These are phyloP conservation scores for Apodemus speciosus DNA, from an alignment of 2,113 vertebrate genomes.

Conservation along the genomic window DNA sequence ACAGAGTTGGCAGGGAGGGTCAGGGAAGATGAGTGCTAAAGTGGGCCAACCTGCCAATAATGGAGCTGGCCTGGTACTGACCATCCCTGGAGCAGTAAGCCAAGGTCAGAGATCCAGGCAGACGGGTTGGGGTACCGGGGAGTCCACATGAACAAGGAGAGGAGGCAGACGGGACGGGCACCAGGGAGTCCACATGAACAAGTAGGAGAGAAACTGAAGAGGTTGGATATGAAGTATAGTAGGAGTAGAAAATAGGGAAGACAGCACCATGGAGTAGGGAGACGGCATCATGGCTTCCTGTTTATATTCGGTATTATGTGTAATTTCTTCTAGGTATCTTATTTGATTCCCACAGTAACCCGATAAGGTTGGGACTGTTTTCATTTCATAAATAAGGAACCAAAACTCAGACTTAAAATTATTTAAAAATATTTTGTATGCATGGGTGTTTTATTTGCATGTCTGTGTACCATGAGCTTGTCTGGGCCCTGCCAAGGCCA, in stretches of 20 bases:
- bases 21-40: not conserved
- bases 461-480: not conserved
- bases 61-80: constrained; percentile 59
- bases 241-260: not conserved
- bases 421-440: not conserved
- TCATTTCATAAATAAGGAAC: not conserved
- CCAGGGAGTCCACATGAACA: not conserved
- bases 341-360: constrained; percentile 9
- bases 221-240: not conserved
- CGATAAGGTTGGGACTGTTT: not conserved
- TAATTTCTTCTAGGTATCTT: not conserved
- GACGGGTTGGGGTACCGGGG: not conserved
- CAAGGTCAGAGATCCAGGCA: constrained; percentile 68
- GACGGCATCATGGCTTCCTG: not conserved
- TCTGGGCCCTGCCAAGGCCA: not conserved
- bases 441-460: not conserved
- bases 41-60: constrained; percentile 71
- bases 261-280: not conserved
- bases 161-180: no score
- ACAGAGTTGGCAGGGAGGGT: constrained; percentile 38
- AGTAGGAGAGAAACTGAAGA: not conserved
- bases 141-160: constrained; percentile 3
- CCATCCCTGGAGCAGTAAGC: constrained; percentile 71
- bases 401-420: not conserved
- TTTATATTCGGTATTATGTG: not conserved